phyloP scores from a whole-genome alignment of 2,888 invertebrate genomes.

The Cheilosia soror region DNA sequence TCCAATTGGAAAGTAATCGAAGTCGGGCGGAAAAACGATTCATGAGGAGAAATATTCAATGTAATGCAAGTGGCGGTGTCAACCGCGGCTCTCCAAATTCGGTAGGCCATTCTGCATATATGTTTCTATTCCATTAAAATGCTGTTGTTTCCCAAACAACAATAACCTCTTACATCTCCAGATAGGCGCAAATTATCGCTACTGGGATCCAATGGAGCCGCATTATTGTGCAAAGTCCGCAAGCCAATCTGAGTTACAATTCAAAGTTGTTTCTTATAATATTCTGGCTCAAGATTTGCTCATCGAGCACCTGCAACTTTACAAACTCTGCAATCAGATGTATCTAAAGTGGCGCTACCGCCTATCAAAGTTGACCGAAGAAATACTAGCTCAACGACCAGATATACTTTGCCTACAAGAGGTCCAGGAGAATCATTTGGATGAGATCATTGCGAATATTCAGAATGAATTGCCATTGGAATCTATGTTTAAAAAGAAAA shows the following conservation, averaged over 20 bases:
- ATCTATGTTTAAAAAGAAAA: constrained; percentile 92
- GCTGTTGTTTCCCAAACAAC: too few relatives aligned
- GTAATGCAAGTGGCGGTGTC: too few relatives aligned
- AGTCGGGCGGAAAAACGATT: neutral
- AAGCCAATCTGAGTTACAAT: constrained; percentile 77
- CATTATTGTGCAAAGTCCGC: neutral
- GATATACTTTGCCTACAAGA: constrained; percentile 90
- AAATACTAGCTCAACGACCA: constrained; percentile 84
- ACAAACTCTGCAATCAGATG: constrained; percentile 85
- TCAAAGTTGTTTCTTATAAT: constrained; percentile 93
- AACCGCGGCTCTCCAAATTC: too few relatives aligned
- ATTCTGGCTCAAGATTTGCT: constrained; percentile 93
- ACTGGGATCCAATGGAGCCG: constrained; percentile 18
- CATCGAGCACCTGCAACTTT: constrained; percentile 89
- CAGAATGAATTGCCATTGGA: constrained; percentile 86
- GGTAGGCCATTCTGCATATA: too few relatives aligned
- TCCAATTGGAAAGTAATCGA: neutral
- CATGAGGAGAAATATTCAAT: neutral
- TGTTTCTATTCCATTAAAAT: too few relatives aligned
- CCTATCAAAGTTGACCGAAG: constrained; percentile 84
- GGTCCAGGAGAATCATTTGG: constrained; percentile 91
- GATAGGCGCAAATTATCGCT: neutral
- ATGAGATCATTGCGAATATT: constrained; percentile 77
- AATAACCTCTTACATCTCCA: too few relatives aligned
- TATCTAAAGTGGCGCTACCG: constrained; percentile 89